Percentiles rank a stretch among this genome's conserved stretches.
Evolutionary conservation across 2,888 invertebrate genomes (phyloP).

Genomic region (Parnassius apollo): DNA sequence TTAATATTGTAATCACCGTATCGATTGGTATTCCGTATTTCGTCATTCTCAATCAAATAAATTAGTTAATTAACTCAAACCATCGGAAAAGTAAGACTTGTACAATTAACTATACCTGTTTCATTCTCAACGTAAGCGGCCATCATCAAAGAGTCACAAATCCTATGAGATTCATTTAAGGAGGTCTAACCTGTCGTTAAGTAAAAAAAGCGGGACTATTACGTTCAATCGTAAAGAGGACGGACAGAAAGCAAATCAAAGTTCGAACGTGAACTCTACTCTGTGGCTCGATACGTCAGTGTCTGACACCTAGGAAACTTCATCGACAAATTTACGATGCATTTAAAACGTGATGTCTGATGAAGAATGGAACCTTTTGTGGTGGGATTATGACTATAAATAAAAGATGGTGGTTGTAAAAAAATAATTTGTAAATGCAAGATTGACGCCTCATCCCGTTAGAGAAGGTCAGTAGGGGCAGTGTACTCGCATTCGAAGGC

Average conservation of each 20-base stretch:
- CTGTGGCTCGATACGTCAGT: conserved; percentile 53
- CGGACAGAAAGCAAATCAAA: conserved; percentile 46
- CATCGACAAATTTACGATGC: conserved; percentile 31
- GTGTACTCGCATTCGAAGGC: conserved; percentile 59
- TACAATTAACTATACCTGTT: conserved; percentile 27
- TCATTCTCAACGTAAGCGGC: conserved; percentile 16
- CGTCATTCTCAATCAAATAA: conserved; percentile 27
- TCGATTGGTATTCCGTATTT: conserved; percentile 21
- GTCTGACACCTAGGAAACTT: conserved; percentile 52
- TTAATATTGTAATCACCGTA: conserved; percentile 22
- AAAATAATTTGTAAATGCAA: conserved; percentile 59
- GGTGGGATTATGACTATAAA: conserved; percentile 37
- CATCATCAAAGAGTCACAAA: conserved; percentile 16
- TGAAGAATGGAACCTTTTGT: conserved; percentile 44
- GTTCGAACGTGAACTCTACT: conserved; percentile 37
- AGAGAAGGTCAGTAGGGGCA: conserved; percentile 56
- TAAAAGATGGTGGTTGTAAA: conserved; percentile 26
- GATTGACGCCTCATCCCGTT: conserved; percentile 70
- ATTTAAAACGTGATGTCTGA: conserved; percentile 20
- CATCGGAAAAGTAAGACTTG: conserved; percentile 24
- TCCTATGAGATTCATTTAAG: conserved; percentile 23
- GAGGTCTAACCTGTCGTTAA: conserved; percentile 27
- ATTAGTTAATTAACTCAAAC: conserved; percentile 27
- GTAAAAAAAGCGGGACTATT: conserved; percentile 20
- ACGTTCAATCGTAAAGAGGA: conserved; percentile 32